Evolutionary conservation across 2,113 vertebrate species (phyloP), one percentile per base, ranked within the genome.

Genomic region (Oreochromis tanganicae): DNA sequence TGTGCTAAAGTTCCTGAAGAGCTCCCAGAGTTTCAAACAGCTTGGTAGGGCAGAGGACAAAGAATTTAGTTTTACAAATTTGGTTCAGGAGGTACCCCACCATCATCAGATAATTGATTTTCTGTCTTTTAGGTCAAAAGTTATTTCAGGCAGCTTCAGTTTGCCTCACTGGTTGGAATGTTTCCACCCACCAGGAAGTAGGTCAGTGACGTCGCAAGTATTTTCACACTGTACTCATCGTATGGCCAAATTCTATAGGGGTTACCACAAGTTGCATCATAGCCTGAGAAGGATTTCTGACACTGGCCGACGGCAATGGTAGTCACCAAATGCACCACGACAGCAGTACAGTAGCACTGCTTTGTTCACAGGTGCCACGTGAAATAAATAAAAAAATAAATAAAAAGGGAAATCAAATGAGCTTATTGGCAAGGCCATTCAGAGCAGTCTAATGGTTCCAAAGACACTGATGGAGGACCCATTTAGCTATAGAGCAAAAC

Each of bases 241-340:
- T 24, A 87, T 80, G 84, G 80, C 84, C 68, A 56, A 46, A 61
- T 55, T 54, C 50, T 19, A 36, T 27, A 38, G 88, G 89, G 78
- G 54, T 91, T 91, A 81, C 84, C 78, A 68, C 84, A 81, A 86
- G 86, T 89, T 89, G 90, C 87, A 80, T 93, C 89, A 90, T 2
- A 66, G 81, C 54, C 68, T 19, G 12, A 86, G 55, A 71, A 17
- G 59, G 57, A 59, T 78, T 75, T 17, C 80, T 85, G 83, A 73
- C 80, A 55, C 56, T 48, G 81, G 80, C 82, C 63, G 24, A 38
- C 2, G 1, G 57, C 81, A 5, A 34, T 9, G 52, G 57, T 9
- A 54, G 89, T 85, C 63, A 88, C 57, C 57, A 29, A 81, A 84
- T 48, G 12, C 41, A 83, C 13, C 56, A 4, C 3, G 19, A 38